Base-by-base conservation (phyloP, 2,113 vertebrate genomes). In the Pomatostomus ruficeps region DNA sequence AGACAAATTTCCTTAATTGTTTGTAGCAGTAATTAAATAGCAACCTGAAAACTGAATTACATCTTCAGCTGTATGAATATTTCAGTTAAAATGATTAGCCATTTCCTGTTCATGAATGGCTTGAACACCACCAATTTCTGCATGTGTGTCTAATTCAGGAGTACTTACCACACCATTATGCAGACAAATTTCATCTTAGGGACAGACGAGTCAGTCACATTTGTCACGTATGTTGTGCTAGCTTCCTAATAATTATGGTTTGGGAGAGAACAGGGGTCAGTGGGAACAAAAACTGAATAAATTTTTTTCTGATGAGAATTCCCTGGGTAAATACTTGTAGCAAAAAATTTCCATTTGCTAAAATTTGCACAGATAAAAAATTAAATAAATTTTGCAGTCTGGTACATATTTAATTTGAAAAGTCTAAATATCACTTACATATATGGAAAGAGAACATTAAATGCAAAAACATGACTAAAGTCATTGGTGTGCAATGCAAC, bases 11-110 rank as follows among this genome's bases (percentile, higher is more conserved):
- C 61, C 51, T 80, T 82, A 61, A 96, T 70, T 88, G 11, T 13
- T 91, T 91, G 13, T 72, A 88, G 52, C 91, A 95, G 78, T 96
- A 97, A 96, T 91, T 85, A 95, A 95, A 93, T 94, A 93, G 58
- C 31, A 83, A 52, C 20, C 11, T 74, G 72, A 93, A 95, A 95
- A 95, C 91, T 28, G 88, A 91, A 93, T 96, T 95, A 87, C 12
- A n/a, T 29, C 51, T 88, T 78, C 86, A 94, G 52, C 77, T 82
- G 70, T 65, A 68, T 29, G 35, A 89, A 62, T 87, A 79, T 48
- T 93, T 88, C 59, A 73, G 25, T 80, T 88, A 77, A 89, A 94
- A 91, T 91, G 5, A 93, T 94, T 93, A 95, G 35, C 54, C 31
- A 82, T 92, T 94, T 89, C 93, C 95, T 94, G 87, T 62, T 85